These are phyloP conservation scores for Tragelaphus strepsiceros DNA, from an alignment of 2,113 vertebrate species.

Conservation along the genomic window DNA sequence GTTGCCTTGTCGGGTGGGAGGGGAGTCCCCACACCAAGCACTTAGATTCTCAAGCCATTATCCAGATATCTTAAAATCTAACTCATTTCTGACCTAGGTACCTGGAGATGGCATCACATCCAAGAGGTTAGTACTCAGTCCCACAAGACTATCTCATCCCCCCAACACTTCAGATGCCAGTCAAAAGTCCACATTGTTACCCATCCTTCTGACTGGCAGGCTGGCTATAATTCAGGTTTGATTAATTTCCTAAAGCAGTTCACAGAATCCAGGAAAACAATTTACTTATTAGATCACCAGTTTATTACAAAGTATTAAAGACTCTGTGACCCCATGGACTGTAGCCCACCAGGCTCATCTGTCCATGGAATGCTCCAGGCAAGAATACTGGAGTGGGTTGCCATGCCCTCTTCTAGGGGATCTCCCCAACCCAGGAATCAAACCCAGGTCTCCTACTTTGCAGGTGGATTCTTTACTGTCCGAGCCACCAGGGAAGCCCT, in stretches of 20 bases:
- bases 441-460: not conserved
- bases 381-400: not conserved
- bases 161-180: not conserved
- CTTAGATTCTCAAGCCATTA: not conserved
- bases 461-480: not conserved
- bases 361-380: not conserved
- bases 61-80: not conserved
- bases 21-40: not conserved
- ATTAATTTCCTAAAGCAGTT: not conserved
- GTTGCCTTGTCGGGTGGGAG: accelerated
- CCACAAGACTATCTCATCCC: not conserved
- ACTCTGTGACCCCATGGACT: not conserved
- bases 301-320: not conserved
- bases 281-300: not conserved
- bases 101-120: not conserved
- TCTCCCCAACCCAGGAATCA: not conserved
- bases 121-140: not conserved
- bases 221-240: not conserved
- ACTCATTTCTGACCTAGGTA: not conserved
- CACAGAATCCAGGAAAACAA: not conserved
- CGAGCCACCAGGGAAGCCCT: not conserved
- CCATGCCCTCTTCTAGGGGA: not conserved
- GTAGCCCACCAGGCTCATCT: not conserved
- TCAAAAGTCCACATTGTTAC: not conserved
- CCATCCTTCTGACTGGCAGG: not conserved